Percentiles rank a stretch among this genome's conserved stretches.
Conservation (phyloP, 2,797 vertebrate species). For the Bradypodion ventrale region DNA sequence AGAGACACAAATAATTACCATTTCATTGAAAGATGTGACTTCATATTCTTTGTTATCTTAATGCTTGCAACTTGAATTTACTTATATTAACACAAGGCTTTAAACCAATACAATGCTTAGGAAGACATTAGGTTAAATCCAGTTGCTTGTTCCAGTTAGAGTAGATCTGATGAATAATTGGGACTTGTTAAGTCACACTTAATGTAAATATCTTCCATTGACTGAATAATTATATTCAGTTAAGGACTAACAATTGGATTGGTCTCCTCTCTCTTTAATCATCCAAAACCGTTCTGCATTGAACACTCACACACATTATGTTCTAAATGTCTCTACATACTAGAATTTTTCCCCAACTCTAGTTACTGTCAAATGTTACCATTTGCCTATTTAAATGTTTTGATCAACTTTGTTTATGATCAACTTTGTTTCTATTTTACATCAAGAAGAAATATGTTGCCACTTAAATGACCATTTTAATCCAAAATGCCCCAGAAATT, state of each 20-base stretch:
- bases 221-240: conserved; percentile 57
- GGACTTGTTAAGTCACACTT: too few relatives aligned
- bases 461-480: conserved; percentile 26
- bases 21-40: conserved; percentile 73
- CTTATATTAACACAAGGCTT: conserved; percentile 67
- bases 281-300: not conserved
- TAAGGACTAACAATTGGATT: conserved; percentile 37
- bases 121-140: conserved; percentile 63
- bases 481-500: conserved; percentile 26
- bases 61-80: conserved; percentile 78
- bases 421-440: conserved; percentile 16
- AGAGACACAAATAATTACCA: conserved; percentile 81
- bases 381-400: conserved; percentile 32
- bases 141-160: too few relatives aligned
- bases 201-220: too few relatives aligned
- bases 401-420: conserved; percentile 33
- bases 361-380: conserved; percentile 6
- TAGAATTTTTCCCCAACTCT: not conserved
- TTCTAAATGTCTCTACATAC: conserved; percentile 56
- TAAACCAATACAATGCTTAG: conserved; percentile 66
- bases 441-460: conserved; percentile 23
- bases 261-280: not conserved
- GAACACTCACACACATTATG: not conserved
- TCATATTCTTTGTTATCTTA: conserved; percentile 81
- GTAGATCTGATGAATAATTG: too few relatives aligned